Evolutionary conservation across 2,113 vertebrate species (phyloP).

Genomic region (Sula dactylatra): DNA sequence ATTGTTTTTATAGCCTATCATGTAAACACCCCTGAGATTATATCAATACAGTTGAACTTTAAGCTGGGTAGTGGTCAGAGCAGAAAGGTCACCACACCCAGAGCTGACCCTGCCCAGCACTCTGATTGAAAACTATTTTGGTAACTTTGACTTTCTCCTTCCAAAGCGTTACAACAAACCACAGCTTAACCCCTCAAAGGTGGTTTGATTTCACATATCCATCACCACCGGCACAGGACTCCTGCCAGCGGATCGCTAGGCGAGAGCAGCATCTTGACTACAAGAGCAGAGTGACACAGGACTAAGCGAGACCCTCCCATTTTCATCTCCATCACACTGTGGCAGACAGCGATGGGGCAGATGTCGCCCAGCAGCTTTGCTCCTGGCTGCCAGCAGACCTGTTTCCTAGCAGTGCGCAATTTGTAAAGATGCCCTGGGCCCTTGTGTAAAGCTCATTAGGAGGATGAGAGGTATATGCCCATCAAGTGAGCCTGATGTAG

Average conservation of each 20-base stretch:
- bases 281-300: background rate
- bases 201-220: background rate
- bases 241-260: background rate
- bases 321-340: background rate
- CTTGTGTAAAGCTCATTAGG: background rate
- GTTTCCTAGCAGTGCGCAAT: background rate
- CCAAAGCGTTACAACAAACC: background rate
- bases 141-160: conserved; percentile 35
- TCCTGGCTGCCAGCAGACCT: background rate
- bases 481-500: background rate
- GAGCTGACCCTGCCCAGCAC: background rate
- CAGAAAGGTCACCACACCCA: conserved; percentile 1
- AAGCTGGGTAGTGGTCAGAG: background rate
- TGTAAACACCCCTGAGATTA: background rate
- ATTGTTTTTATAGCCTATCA: background rate
- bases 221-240: background rate
- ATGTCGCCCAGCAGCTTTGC: background rate
- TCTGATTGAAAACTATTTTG: background rate
- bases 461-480: background rate
- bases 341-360: background rate
- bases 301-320: background rate
- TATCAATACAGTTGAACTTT: background rate
- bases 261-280: background rate
- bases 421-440: background rate
- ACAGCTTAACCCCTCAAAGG: background rate